Conservation (phyloP, 2,888 invertebrate species). For the Callyntrura sp. region DNA sequence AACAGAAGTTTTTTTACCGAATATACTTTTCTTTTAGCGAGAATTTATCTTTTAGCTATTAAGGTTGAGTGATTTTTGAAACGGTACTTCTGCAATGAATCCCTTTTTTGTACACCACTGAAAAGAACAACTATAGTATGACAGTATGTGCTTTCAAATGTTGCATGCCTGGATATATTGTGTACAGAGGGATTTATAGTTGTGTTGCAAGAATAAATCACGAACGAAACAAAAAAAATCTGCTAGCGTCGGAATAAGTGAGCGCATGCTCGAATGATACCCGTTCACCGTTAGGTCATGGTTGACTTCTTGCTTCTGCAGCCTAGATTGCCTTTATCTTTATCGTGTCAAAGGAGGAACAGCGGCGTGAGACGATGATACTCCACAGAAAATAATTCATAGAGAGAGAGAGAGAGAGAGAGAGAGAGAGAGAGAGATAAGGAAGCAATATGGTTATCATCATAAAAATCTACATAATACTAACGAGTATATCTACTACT, state of each 20-base stretch:
- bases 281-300: conserved; percentile 74
- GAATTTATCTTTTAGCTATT: no score
- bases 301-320: conserved; percentile 59
- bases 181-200: neutral
- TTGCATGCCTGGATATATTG: neutral
- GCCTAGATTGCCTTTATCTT: conserved; percentile 20
- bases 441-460: neutral
- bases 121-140: neutral
- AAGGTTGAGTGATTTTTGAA: conserved; percentile 18
- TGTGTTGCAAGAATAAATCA: neutral
- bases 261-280: conserved; percentile 33
- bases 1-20: no score
- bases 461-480: neutral
- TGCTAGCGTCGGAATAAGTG: neutral
- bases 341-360: neutral
- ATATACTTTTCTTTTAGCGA: no score
- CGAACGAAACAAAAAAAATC: neutral
- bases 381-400: neutral
- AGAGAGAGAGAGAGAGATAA: neutral
- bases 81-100: conserved; percentile 7
- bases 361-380: conserved; percentile 4
- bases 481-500: neutral
- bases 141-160: neutral
- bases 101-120: neutral
- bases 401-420: neutral